Conservation (phyloP, 2,113 vertebrate genomes). For the Misgurnus anguillicaudatus region DNA sequence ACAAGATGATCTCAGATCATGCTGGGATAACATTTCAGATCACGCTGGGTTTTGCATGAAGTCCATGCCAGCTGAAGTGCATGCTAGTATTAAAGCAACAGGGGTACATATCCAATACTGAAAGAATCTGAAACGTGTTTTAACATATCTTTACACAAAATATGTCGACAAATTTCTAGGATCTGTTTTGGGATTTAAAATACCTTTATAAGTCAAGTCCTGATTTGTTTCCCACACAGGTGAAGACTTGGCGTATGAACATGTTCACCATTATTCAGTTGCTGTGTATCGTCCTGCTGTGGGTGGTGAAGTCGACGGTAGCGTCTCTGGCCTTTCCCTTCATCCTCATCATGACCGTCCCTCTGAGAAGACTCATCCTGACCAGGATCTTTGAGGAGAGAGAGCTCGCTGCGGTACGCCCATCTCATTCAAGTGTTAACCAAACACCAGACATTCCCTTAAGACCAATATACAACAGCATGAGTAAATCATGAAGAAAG, state of each 20-base stretch:
- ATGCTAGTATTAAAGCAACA: background rate
- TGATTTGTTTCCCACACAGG: conserved; percentile 72
- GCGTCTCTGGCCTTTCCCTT: conserved; percentile 96
- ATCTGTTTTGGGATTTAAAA: background rate
- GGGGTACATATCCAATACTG: background rate
- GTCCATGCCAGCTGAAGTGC: background rate
- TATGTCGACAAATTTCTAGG: no score
- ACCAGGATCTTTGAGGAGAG: conserved; percentile 91
- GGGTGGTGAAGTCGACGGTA: conserved; percentile 93
- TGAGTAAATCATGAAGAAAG: no score
- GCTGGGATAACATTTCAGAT: background rate
- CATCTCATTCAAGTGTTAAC: background rate
- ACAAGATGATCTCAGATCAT: background rate
- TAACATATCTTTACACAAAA: no score
- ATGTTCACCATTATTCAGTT: conserved; percentile 95
- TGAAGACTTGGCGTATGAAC: conserved; percentile 98
- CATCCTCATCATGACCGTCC: conserved; percentile 96
- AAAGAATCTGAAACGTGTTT: no score
- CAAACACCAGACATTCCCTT: background rate
- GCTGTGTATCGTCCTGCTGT: conserved; percentile 89
- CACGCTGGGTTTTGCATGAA: background rate
- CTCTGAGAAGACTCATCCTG: conserved; percentile 88
- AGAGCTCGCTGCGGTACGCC: conserved; percentile 92
- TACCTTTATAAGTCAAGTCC: background rate
- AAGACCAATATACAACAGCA: no score